Evolutionary conservation across 1,140 invertebrate species (phyloP).

Genomic region (Euwallacea similis): DNA sequence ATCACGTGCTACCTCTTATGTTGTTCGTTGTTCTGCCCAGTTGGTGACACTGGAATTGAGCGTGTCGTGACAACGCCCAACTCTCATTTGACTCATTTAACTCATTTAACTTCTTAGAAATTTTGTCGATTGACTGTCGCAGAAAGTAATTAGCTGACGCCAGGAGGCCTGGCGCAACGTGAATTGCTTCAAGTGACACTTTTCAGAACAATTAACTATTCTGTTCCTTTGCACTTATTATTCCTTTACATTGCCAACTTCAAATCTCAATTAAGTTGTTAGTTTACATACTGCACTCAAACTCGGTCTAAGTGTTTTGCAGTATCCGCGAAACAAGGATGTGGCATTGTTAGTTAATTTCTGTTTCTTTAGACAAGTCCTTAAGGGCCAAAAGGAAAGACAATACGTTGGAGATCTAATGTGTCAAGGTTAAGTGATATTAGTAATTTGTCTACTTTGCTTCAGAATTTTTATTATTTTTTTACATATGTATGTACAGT

Average conservation of each 20-base stretch:
- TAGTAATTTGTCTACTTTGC: no score
- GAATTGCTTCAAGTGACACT: constrained; percentile 42
- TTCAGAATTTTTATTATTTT: no score
- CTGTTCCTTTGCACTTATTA: constrained; percentile 23
- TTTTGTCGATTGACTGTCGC: constrained; percentile 39
- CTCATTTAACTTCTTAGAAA: constrained; percentile 12
- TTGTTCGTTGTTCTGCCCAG: constrained; percentile 35
- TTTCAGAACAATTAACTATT: constrained; percentile 41
- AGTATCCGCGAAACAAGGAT: constrained; percentile 9
- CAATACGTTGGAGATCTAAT: no score
- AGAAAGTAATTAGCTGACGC: constrained; percentile 41
- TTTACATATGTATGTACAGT: no score
- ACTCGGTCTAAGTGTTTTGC: constrained; percentile 15
- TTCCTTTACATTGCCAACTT: constrained; percentile 2
- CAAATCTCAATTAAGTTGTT: constrained; percentile 20
- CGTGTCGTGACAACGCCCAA: constrained; percentile 19
- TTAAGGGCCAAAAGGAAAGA: background rate
- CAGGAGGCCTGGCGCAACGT: constrained; percentile 32
- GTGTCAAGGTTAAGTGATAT: no score
- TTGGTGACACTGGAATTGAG: constrained; percentile 36
- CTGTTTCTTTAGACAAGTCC: background rate
- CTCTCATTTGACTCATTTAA: constrained; percentile 7
- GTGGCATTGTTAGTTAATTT: constrained; percentile 4
- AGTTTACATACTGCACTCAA: constrained; percentile 28
- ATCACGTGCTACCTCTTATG: constrained; percentile 40